Evolutionary conservation across 2,797 vertebrate species (phyloP).

Genomic region (Loriculus beryllinus): DNA sequence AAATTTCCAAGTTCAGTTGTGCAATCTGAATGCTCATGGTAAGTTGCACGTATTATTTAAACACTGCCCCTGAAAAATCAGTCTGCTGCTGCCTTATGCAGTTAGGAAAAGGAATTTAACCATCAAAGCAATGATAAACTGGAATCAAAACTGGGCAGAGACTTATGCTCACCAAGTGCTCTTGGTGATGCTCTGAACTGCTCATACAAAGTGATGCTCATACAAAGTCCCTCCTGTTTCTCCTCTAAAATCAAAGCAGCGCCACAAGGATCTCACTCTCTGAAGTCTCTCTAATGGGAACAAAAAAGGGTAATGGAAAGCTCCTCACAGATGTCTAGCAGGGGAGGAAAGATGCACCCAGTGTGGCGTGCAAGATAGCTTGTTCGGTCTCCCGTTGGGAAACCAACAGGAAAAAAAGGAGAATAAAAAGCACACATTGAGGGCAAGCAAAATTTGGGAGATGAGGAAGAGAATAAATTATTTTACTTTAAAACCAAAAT

Average conservation of each 20-base stretch:
- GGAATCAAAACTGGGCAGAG: not conserved
- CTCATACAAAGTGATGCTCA: not conserved
- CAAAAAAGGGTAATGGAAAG: not conserved
- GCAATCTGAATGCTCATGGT: not conserved
- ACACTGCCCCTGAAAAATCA: not conserved
- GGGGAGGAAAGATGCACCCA: not conserved
- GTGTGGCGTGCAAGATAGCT: not conserved
- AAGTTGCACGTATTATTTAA: constrained; percentile 10
- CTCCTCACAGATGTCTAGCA: not conserved
- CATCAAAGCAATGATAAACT: not conserved
- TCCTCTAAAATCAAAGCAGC: not conserved
- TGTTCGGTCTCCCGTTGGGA: not conserved
- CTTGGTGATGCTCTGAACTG: not conserved
- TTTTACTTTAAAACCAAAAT: not conserved
- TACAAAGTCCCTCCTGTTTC: not conserved
- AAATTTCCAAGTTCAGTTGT: not conserved
- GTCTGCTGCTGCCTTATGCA: not conserved
- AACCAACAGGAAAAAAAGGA: not conserved
- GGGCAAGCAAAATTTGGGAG: not conserved
- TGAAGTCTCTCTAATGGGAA: not conserved
- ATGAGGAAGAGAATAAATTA: not conserved
- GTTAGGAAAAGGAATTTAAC: not conserved
- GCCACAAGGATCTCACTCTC: not conserved
- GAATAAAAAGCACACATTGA: not conserved
- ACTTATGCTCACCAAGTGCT: not conserved